Evolutionary conservation across 2,113 vertebrate species (phyloP), one percentile per base, ranked within the genome.

Genomic region (Channa maculata): DNA sequence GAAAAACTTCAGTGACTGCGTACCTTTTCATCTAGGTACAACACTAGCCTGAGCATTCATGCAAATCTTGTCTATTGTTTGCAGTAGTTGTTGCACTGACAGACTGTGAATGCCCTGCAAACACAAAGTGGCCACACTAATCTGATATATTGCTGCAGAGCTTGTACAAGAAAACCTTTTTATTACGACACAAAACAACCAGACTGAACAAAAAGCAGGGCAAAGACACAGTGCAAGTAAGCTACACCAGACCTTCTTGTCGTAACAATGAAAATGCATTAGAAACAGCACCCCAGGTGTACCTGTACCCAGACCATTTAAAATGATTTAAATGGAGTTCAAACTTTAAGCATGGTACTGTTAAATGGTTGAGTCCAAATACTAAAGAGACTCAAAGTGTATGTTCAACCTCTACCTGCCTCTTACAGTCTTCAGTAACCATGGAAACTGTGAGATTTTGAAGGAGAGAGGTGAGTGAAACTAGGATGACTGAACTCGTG

Each of bases 381-480:
- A 65, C 44, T 60, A 58, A 37, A 75, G 36, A 77, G 33, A 11
- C 66, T 72, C 63, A 44, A 72, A 75, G 75, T 74, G 38, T 68
- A 49, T 62, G 62, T 70, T 69, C 55, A 80, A 61, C 43, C 57
- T 85, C 46, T 74, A 86, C 79, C 73, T 82, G 77, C 67, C 53
- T 79, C 50, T 84, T 68, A 69, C 66, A 72, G 59, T 77, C 68
- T 36, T 64, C 52, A 62, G 88, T 87, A 83, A 77, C 88, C 89
- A 88, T 85, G 79, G 86, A 85, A 90, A 91, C 86, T 77, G 68
- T 55, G 61, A 75, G 44, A 63, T 83, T 59, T 74, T 15, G 66
- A 39, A 67, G 65, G 50, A 80, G 49, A 75, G 75, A 78, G 41
- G 60, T 75, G 53, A 49, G 15, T 51, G 71, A 80, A 24, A 78